Percentiles rank a stretch among this genome's conserved stretches.
These are phyloP conservation scores for Yponomeuta sedellus DNA, from an alignment of 2,888 invertebrate species.

Conservation along the genomic window DNA sequence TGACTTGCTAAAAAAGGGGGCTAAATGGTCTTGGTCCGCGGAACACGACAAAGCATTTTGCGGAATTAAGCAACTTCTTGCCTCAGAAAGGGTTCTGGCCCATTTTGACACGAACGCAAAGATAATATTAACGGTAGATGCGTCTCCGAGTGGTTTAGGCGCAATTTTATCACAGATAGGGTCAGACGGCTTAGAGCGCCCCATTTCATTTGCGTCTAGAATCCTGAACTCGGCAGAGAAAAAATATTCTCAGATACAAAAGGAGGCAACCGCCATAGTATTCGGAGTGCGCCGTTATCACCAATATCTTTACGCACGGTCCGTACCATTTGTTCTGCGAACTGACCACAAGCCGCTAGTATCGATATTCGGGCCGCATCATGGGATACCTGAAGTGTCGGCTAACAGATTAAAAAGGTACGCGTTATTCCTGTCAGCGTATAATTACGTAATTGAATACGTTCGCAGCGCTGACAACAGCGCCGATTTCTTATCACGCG, in stretches of 20 bases:
- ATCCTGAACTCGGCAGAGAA: conserved; percentile 24
- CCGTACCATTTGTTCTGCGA: conserved; percentile 26
- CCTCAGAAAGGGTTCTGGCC: conserved; percentile 10
- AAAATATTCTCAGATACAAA: conserved; percentile 28
- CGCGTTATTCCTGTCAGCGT: conserved; percentile 28
- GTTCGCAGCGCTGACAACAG: conserved; percentile 22
- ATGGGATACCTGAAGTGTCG: conserved; percentile 29
- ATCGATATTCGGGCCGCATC: conserved; percentile 28
- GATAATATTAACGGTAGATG: conserved; percentile 9
- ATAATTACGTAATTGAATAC: conserved; percentile 31
- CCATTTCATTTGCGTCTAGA: conserved; percentile 24
- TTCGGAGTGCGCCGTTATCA: conserved; percentile 26
- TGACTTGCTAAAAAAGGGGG: conserved; percentile 9
- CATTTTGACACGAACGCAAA: conserved; percentile 1
- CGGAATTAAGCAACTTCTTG: conserved; percentile 3
- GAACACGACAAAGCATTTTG: conserved; percentile 4
- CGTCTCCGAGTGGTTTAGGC: conserved; percentile 5
- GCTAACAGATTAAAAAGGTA: conserved; percentile 29
- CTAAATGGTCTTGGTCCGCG: conserved; percentile 8
- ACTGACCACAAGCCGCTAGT: conserved; percentile 29
- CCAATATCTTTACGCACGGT: conserved; percentile 28
- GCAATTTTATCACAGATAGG: background rate
- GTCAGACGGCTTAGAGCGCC: background rate
- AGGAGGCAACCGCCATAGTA: conserved; percentile 30
- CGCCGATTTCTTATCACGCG: conserved; percentile 13